A percentile compares a stretch with the other conserved stretches of the same genome.
These are phyloP conservation scores for Caenorhabditis briggsae DNA, from an alignment of 1,140 invertebrate genomes.

Conservation along the genomic window DNA sequence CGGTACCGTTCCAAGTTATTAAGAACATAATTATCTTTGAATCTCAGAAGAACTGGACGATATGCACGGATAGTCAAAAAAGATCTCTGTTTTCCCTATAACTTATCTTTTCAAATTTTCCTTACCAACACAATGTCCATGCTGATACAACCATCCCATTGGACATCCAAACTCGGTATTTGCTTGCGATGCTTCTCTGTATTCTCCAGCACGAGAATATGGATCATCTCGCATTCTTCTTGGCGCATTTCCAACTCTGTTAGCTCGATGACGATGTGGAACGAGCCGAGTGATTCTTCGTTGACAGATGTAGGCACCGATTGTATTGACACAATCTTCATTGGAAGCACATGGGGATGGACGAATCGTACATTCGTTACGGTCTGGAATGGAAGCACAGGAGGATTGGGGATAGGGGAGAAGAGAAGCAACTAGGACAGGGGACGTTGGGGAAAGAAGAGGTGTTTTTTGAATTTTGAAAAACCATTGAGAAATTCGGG, in stretches of 20 bases:
- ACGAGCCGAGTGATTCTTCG: conserved; percentile 21
- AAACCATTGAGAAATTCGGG: not conserved
- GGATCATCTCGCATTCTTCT: conserved; percentile 53
- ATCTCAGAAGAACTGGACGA: no score
- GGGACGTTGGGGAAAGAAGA: conserved; percentile 28
- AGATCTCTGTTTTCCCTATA: no score
- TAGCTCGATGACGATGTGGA: conserved; percentile 8
- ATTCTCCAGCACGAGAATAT: conserved; percentile 50
- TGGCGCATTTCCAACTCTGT: conserved; percentile 47
- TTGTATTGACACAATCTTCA: conserved; percentile 55
- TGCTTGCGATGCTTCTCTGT: conserved; percentile 39
- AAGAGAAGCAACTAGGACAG: conserved; percentile 2
- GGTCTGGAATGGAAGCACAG: conserved; percentile 46
- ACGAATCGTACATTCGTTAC: conserved; percentile 48
- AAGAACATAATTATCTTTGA: no score
- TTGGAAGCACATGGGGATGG: conserved; percentile 42
- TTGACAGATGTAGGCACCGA: conserved; percentile 51
- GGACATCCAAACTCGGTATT: conserved; percentile 45
- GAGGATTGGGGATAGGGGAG: conserved; percentile 49
- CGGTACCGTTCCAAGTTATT: no score
- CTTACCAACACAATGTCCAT: conserved; percentile 57
- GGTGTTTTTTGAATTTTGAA: not conserved
- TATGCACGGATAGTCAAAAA: no score
- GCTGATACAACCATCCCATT: conserved; percentile 41
- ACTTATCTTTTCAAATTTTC: no score